A percentile compares a stretch with the other conserved stretches of the same genome.
These are phyloP conservation scores for Apantesis nais DNA, from an alignment of 2,888 invertebrate species.

Conservation along the genomic window DNA sequence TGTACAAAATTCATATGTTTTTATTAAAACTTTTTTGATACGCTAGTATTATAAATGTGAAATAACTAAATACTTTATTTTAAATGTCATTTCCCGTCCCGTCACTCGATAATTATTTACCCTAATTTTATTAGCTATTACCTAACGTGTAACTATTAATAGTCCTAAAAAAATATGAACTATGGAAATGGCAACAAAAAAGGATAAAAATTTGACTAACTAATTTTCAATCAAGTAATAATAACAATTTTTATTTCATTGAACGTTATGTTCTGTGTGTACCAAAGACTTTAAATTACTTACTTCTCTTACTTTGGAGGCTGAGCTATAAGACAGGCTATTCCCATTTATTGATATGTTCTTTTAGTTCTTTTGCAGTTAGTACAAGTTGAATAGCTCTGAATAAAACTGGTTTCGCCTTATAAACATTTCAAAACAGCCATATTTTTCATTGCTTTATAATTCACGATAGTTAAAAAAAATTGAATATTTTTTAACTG, in stretches of 20 bases:
- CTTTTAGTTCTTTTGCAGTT: background rate
- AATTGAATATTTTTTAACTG: constrained; percentile 21
- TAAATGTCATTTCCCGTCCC: too few relatives aligned
- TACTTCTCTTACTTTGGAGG: background rate
- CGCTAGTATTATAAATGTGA: too few relatives aligned
- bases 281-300: background rate
- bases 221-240: too few relatives aligned
- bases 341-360: background rate
- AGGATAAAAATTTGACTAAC: background rate
- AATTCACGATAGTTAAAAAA: constrained; percentile 26
- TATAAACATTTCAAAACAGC: constrained; percentile 5
- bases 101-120: too few relatives aligned
- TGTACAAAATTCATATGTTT: too few relatives aligned
- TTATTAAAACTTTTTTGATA: too few relatives aligned
- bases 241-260: too few relatives aligned
- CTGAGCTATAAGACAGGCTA: background rate
- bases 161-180: too few relatives aligned
- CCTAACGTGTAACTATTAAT: too few relatives aligned
- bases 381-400: background rate
- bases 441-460: constrained; percentile 27
- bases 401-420: constrained; percentile 19
- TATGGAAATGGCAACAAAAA: background rate
- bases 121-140: too few relatives aligned
- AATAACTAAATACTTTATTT: too few relatives aligned
- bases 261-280: too few relatives aligned